Percentiles rank a stretch among this genome's conserved stretches.
These are phyloP conservation scores for Lonchura striata DNA, from an alignment of 2,113 vertebrate species.

Conservation along the genomic window DNA sequence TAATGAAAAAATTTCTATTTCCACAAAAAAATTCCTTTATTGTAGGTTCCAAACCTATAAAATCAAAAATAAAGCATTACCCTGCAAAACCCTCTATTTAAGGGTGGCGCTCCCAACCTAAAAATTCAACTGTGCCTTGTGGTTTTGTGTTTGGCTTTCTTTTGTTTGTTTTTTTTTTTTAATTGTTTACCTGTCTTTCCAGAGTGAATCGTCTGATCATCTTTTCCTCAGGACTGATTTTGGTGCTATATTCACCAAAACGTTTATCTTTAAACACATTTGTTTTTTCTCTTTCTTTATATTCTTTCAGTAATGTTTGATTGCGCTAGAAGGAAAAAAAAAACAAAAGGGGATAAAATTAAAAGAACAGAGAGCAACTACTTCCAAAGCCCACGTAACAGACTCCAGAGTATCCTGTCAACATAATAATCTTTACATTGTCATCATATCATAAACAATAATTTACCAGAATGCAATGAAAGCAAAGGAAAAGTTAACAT, in stretches of 20 bases:
- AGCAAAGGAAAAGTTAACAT: neutral
- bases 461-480: neutral
- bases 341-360: neutral
- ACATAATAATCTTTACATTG: neutral
- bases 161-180: neutral
- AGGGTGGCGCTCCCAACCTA: rapidly evolving
- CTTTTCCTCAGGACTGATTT: constrained; percentile 90
- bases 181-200: constrained; percentile 86
- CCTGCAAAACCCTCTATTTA: neutral
- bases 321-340: constrained; percentile 78
- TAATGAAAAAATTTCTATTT: neutral
- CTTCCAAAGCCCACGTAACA: neutral
- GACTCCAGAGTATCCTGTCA: neutral
- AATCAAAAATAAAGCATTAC: neutral
- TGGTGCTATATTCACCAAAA: constrained; percentile 87
- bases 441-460: neutral
- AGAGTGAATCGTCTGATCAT: constrained; percentile 89
- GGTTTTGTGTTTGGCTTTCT: neutral
- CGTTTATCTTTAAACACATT: constrained; percentile 87
- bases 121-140: neutral
- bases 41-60: neutral
- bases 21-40: neutral
- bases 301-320: constrained; percentile 91
- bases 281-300: constrained; percentile 84
- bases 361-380: neutral